Evolutionary conservation across 1,140 invertebrate genomes (phyloP).

Genomic region (Drosophila grimshawi): DNA sequence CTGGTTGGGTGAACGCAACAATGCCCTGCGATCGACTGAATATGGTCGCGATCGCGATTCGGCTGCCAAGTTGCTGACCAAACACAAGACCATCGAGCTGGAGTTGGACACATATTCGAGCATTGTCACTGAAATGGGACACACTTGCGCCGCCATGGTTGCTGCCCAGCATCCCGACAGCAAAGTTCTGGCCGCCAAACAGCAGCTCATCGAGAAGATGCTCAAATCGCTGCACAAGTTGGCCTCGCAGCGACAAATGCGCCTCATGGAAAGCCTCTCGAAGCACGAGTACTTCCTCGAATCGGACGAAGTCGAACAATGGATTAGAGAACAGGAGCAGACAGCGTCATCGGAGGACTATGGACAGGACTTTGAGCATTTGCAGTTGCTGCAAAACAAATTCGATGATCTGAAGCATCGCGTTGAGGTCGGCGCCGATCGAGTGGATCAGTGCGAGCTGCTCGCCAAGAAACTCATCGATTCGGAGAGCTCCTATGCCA

Average conservation of each 20-base stretch:
- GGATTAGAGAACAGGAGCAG: conserved; percentile 97
- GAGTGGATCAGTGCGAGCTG: conserved; percentile 96
- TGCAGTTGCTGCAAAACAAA: conserved; percentile 94
- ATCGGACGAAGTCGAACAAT: conserved; percentile 95
- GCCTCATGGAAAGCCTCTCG: conserved; percentile 95
- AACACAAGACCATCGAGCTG: conserved; percentile 96
- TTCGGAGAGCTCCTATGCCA: conserved; percentile 94
- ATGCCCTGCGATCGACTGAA: conserved; percentile 92
- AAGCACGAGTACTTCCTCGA: conserved; percentile 97
- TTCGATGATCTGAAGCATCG: conserved; percentile 98
- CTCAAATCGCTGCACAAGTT: conserved; percentile 92
- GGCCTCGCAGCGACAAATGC: conserved; percentile 91
- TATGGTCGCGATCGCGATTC: conserved; percentile 95
- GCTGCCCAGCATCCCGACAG: conserved; percentile 91
- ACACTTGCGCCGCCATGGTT: conserved; percentile 92
- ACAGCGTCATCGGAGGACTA: conserved; percentile 97
- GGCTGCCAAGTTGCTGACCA: conserved; percentile 95
- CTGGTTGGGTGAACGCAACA: conserved; percentile 95
- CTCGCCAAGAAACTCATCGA: conserved; percentile 95
- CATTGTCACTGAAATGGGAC: conserved; percentile 96
- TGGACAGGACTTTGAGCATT: conserved; percentile 98
- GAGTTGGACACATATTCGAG: conserved; percentile 97
- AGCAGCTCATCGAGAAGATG: conserved; percentile 91
- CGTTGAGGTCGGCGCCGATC: conserved; percentile 95
- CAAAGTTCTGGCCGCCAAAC: conserved; percentile 91